These are phyloP conservation scores for Heliangelus exortis DNA, from an alignment of 2,797 vertebrate genomes.

Conservation along the genomic window DNA sequence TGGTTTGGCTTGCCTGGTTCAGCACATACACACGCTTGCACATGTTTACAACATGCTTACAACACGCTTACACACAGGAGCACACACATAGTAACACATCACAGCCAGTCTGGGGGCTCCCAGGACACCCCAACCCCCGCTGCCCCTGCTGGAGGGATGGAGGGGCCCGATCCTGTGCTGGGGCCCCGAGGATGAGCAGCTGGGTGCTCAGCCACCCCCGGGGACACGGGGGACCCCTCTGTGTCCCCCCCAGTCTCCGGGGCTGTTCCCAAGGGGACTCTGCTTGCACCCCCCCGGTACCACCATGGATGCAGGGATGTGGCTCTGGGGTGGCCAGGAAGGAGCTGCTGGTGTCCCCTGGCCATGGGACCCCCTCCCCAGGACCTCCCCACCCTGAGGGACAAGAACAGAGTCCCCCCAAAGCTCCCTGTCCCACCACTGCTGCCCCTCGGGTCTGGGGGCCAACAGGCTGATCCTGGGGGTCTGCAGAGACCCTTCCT, in stretches of 20 bases:
- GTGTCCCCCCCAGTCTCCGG: not conserved
- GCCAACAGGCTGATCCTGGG: not conserved
- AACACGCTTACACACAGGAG: accelerated
- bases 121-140: accelerated
- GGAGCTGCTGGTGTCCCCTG: not conserved
- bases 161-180: accelerated
- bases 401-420: not conserved
- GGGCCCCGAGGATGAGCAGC: accelerated
- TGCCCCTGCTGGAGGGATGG: not conserved
- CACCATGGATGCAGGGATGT: not conserved
- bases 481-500: not conserved
- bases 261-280: not conserved
- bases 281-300: not conserved
- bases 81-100: not conserved
- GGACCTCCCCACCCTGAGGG: not conserved
- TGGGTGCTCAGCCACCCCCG: not conserved
- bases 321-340: not conserved
- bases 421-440: not conserved
- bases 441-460: not conserved
- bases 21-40: not conserved
- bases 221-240: not conserved
- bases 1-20: not conserved
- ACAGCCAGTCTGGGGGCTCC: not conserved
- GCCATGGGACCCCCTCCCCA: no score
- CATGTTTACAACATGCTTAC: accelerated